These are phyloP conservation scores for Neolamprologus devosi DNA, from an alignment of 2,113 vertebrate species.

Conservation along the genomic window DNA sequence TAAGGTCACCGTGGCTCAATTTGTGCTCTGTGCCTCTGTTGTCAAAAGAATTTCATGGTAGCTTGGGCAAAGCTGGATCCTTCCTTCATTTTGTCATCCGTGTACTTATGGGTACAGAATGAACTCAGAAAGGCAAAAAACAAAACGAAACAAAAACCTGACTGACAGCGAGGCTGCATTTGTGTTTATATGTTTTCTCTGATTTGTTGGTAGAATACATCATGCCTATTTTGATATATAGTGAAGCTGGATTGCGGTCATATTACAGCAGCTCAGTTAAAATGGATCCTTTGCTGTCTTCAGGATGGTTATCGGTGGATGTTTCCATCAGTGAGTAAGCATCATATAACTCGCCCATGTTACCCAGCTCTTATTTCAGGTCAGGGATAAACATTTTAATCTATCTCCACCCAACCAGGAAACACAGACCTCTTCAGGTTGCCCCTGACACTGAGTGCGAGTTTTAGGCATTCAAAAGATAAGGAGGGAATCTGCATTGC, in stretches of 20 bases:
- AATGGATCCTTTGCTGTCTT: slow-evolving; percentile 41
- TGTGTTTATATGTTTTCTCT: neutral
- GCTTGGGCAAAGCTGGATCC: neutral
- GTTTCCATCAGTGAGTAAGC: slow-evolving; percentile 37
- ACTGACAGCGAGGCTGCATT: neutral
- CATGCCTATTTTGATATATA: slow-evolving; percentile 8
- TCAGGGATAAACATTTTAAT: slow-evolving; percentile 17
- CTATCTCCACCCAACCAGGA: neutral
- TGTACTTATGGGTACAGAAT: neutral
- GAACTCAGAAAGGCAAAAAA: neutral
- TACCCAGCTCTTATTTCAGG: slow-evolving; percentile 56
- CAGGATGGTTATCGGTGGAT: slow-evolving; percentile 21
- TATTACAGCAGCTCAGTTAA: slow-evolving; percentile 56
- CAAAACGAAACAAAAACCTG: neutral
- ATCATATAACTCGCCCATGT: slow-evolving; percentile 40
- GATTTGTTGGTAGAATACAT: neutral
- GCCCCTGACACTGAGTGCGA: neutral
- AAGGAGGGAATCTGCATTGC: neutral
- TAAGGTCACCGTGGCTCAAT: neutral
- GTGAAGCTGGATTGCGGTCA: slow-evolving; percentile 8
- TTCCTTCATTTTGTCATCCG: neutral
- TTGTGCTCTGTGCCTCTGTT: slow-evolving; percentile 19
- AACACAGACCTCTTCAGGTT: slow-evolving; percentile 1
- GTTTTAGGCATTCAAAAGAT: neutral
- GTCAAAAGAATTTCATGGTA: slow-evolving; percentile 30